Percentiles rank a stretch among this genome's conserved stretches.
phyloP scores from a whole-genome alignment of 2,797 vertebrate species.

The Neopelma chrysocephalum region DNA sequence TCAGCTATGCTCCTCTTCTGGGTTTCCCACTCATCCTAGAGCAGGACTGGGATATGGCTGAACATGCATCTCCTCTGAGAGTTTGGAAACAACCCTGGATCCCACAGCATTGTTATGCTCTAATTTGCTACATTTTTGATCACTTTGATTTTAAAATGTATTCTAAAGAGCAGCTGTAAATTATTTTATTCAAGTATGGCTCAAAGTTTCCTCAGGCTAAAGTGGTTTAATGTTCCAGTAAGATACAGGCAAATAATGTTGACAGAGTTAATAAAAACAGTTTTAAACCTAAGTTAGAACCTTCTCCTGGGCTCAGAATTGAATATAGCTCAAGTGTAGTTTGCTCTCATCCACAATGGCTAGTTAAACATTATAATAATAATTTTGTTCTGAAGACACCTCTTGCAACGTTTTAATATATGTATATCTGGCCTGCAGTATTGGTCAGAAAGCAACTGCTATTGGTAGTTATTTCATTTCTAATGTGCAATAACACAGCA shows the following conservation, averaged over 20 bases:
- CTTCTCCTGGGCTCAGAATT: not conserved
- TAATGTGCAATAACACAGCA: conserved; percentile 37
- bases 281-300: not conserved
- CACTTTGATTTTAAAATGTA: not conserved
- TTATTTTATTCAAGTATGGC: not conserved
- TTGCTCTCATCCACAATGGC: not conserved
- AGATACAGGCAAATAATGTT: not conserved
- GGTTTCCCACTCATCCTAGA: not conserved
- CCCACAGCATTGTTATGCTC: not conserved
- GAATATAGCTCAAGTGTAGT: not conserved
- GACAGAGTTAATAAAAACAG: not conserved
- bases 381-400: not conserved
- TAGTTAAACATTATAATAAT: not conserved
- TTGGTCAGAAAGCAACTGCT: not conserved
- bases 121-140: not conserved
- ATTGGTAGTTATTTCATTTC: conserved; percentile 27
- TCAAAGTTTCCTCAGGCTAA: not conserved
- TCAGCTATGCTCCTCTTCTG: not conserved
- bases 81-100: not conserved
- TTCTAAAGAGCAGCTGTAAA: not conserved
- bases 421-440: not conserved
- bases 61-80: not conserved
- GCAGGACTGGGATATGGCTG: not conserved
- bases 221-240: not conserved
- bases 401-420: not conserved